These are phyloP conservation scores for Luffia ferchaultella DNA, from an alignment of 2,888 invertebrate species.

Conservation along the genomic window DNA sequence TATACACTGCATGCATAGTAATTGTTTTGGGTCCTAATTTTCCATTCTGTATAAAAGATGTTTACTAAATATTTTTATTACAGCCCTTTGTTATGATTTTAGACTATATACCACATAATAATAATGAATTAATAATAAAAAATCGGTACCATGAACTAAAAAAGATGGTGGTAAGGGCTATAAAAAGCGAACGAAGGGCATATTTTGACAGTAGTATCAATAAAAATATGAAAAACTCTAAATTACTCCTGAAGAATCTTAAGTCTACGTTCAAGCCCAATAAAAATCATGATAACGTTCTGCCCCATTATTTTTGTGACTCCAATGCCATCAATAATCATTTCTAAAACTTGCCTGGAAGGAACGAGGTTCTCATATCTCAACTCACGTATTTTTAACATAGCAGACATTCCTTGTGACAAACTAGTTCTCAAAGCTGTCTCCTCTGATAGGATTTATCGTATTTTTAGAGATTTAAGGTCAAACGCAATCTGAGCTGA, in stretches of 20 bases:
- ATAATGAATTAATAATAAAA: no score
- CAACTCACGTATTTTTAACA: conserved; percentile 7
- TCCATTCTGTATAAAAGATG: no score
- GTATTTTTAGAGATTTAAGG: conserved; percentile 5
- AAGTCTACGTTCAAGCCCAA: no score
- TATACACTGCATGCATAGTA: no score
- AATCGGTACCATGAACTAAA: no score
- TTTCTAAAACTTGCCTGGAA: conserved; percentile 9
- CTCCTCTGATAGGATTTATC: conserved; percentile 1
- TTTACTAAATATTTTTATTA: no score
- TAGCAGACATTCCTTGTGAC: not conserved
- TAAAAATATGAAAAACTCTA: conserved; percentile 5
- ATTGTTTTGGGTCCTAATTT: no score
- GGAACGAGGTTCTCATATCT: not conserved
- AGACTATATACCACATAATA: no score
- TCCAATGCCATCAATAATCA: conserved; percentile 9
- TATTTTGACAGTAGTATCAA: conserved; percentile 11
- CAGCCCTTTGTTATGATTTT: no score
- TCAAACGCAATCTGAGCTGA: conserved; percentile 11
- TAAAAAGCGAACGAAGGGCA: no score
- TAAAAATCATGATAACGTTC: not conserved
- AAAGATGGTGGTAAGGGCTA: no score
- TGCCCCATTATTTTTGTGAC: conserved; percentile 7
- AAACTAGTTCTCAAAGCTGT: conserved; percentile 7
- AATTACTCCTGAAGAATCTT: conserved; percentile 11